These are phyloP conservation scores for Guaruba guarouba DNA, from an alignment of 2,113 vertebrate species.

Conservation along the genomic window DNA sequence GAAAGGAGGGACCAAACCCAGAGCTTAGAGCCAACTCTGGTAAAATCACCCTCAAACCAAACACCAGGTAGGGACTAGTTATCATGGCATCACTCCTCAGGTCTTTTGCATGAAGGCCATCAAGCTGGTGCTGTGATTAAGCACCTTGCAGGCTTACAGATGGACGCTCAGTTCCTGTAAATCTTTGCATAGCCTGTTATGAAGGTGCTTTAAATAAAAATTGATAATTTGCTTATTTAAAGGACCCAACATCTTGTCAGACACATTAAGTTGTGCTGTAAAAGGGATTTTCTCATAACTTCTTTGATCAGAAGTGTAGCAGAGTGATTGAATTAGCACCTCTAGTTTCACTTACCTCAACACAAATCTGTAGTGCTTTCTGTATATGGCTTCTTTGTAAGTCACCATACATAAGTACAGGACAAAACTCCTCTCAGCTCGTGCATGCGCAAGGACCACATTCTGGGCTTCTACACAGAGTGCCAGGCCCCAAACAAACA, in stretches of 20 bases:
- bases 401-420: rapidly evolving
- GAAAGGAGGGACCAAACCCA: neutral
- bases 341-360: neutral
- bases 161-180: neutral
- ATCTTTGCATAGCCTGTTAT: neutral
- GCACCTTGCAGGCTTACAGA: neutral
- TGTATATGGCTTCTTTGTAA: neutral
- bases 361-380: neutral
- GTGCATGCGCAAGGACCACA: neutral
- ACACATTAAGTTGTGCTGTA: neutral
- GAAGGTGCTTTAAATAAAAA: neutral
- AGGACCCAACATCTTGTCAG: neutral
- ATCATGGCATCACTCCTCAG: neutral
- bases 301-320: neutral
- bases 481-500: neutral
- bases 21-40: neutral
- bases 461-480: neutral
- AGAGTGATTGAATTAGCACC: neutral
- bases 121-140: neutral
- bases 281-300: neutral
- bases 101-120: neutral
- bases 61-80: neutral
- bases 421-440: neutral
- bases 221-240: neutral
- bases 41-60: neutral